Conservation (phyloP, 2,797 vertebrate genomes). For the Squalus acanthias region DNA sequence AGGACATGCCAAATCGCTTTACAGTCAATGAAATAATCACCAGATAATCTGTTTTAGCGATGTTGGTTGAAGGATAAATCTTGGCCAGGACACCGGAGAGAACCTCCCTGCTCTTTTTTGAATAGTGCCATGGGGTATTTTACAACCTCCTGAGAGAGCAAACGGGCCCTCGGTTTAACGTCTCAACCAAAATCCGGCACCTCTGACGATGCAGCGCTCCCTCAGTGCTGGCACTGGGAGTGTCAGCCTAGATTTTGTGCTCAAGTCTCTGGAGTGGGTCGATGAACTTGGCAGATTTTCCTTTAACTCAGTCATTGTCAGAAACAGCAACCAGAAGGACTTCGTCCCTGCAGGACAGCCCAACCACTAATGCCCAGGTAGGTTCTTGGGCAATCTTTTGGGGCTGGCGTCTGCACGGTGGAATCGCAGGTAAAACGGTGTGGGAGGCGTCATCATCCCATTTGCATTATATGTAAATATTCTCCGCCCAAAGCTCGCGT, state of each 20-base stretch:
- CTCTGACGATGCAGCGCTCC: not conserved
- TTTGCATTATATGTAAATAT: not conserved
- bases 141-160: too few species aligned
- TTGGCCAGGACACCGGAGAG: not conserved
- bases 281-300: not conserved
- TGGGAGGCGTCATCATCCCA: too few species aligned
- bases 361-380: not conserved
- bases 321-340: not conserved
- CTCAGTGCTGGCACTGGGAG: not conserved
- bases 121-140: not conserved
- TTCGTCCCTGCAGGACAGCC: not conserved
- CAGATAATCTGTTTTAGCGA: not conserved
- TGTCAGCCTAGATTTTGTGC: too few species aligned
- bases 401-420: not conserved
- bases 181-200: not conserved
- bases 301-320: not conserved
- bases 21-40: not conserved
- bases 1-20: not conserved
- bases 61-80: not conserved
- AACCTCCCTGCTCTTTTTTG: not conserved
- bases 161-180: too few species aligned
- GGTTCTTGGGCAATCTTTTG: not conserved
- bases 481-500: not conserved
- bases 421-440: not conserved
- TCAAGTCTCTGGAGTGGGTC: not conserved